Conservation (phyloP, 2,888 invertebrate species). For the Troglohyphantes excavatus region DNA sequence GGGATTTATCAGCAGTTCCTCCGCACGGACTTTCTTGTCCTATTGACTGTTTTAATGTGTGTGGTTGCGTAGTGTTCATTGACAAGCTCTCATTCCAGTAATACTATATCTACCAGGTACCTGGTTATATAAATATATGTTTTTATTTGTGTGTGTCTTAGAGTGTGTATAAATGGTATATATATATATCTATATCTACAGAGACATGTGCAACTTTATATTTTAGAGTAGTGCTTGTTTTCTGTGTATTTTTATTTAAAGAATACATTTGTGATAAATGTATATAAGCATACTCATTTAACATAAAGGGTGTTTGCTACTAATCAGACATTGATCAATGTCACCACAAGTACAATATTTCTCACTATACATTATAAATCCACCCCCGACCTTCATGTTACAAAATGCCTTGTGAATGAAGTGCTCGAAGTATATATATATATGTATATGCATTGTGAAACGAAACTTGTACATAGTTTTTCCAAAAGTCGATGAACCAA, state of each 20-base stretch:
- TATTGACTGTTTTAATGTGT: constrained; percentile 62
- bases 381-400: not conserved
- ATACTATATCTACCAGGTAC: not conserved
- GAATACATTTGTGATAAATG: constrained; percentile 66
- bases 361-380: constrained; percentile 49
- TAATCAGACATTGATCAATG: constrained; percentile 46
- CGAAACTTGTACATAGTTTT: constrained; percentile 18
- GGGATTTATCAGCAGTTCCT: not conserved
- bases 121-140: not conserved
- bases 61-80: constrained; percentile 53
- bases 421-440: not conserved
- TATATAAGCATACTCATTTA: constrained; percentile 61
- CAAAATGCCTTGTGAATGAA: constrained; percentile 31
- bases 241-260: constrained; percentile 57
- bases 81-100: not conserved
- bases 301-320: constrained; percentile 29
- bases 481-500: not conserved
- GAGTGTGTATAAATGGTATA: constrained; percentile 31
- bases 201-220: constrained; percentile 55
- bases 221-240: constrained; percentile 67
- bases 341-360: constrained; percentile 51
- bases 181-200: constrained; percentile 59
- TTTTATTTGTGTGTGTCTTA: constrained; percentile 52
- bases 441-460: not conserved
- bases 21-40: constrained; percentile 42